Conservation (phyloP, 2,888 invertebrate species). For the Callimorpha dominula region DNA sequence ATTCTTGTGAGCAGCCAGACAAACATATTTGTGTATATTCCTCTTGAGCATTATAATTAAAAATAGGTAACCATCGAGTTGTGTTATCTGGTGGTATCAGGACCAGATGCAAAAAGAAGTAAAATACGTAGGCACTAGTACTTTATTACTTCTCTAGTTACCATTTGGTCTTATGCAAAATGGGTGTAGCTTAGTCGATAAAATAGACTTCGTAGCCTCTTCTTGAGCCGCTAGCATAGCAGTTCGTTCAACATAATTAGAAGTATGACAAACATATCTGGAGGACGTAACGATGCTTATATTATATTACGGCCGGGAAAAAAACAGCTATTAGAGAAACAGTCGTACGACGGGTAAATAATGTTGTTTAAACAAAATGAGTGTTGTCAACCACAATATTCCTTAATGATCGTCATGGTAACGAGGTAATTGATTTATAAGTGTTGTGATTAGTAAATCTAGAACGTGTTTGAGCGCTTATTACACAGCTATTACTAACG, state of each 20-base stretch:
- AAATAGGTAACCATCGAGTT: not conserved
- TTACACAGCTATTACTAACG: not conserved
- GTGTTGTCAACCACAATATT: constrained; percentile 23
- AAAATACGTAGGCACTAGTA: constrained; percentile 4
- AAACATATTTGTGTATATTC: not conserved
- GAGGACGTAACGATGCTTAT: constrained; percentile 13
- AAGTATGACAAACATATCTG: constrained; percentile 54
- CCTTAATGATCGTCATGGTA: not conserved
- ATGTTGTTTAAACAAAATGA: constrained; percentile 9
- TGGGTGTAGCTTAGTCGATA: constrained; percentile 46
- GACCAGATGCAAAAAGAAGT: constrained; percentile 23
- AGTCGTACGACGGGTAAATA: constrained; percentile 3
- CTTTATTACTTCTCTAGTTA: constrained; percentile 35
- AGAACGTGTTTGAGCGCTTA: constrained; percentile 6
- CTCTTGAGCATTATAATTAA: not conserved
- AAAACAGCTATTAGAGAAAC: not conserved
- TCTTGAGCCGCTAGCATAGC: constrained; percentile 28
- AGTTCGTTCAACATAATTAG: constrained; percentile 38
- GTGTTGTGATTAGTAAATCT: constrained; percentile 15
- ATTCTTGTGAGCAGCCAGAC: not conserved
- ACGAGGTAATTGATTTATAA: constrained; percentile 7
- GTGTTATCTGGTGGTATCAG: not conserved
- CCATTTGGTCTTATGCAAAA: constrained; percentile 54
- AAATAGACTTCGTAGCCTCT: constrained; percentile 37
- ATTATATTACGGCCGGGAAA: constrained; percentile 4